Percentiles rank a stretch among this genome's conserved stretches.
Conservation (phyloP, 2,113 vertebrate species). For the Ptychochromis oligacanthus region DNA sequence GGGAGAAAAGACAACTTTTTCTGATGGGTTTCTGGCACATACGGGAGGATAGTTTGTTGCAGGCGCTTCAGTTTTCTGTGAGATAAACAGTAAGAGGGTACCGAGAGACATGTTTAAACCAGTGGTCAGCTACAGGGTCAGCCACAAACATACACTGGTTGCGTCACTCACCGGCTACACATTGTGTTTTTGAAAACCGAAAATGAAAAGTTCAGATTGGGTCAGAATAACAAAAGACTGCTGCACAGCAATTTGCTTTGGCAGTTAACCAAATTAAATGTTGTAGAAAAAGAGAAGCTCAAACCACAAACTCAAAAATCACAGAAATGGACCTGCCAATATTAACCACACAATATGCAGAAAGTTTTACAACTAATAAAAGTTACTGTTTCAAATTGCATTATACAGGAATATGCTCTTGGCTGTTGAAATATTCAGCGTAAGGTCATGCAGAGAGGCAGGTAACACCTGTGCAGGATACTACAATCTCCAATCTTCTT, state of each 20-base stretch:
- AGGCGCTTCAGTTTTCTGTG: background rate
- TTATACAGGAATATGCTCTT: background rate
- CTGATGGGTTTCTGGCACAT: background rate
- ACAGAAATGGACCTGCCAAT: background rate
- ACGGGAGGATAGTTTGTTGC: conserved; percentile 5
- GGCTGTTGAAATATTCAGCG: background rate
- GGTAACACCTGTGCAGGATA: background rate
- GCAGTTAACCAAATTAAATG: background rate
- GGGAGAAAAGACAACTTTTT: background rate
- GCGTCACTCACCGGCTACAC: background rate
- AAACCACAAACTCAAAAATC: background rate
- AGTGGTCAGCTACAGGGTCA: background rate
- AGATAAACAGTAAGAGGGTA: background rate
- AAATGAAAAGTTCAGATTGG: background rate
- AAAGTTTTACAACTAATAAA: background rate
- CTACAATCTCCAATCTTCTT: background rate
- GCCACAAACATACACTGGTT: background rate
- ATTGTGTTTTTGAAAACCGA: background rate
- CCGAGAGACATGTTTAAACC: background rate
- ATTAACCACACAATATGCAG: background rate
- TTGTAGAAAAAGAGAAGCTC: conserved; percentile 2
- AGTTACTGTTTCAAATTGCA: background rate
- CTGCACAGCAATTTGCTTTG: background rate
- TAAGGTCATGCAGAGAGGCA: background rate
- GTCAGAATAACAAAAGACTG: background rate